A percentile compares a stretch with the other conserved stretches of the same genome.
These are phyloP conservation scores for Trachelipus rathkii DNA, from an alignment of 1,140 invertebrate species.

Conservation along the genomic window DNA sequence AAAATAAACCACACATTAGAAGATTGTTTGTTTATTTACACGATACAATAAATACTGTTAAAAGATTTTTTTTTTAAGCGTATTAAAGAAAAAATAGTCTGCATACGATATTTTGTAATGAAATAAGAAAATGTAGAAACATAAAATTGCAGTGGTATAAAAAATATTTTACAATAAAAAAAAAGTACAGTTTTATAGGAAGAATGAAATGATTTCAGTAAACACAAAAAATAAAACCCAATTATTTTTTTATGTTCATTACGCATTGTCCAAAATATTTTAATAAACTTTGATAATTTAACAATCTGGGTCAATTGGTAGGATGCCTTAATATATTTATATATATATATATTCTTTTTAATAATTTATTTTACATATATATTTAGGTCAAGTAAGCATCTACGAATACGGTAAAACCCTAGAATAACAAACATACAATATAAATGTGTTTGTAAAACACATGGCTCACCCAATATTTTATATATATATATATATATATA, in stretches of 20 bases:
- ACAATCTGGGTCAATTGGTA: not conserved
- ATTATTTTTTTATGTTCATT: too few relatives aligned
- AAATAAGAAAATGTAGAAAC: not conserved
- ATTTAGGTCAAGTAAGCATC: not conserved
- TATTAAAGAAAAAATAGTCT: not conserved
- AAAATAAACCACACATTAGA: not conserved
- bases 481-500: not conserved
- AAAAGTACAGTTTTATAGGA: not conserved
- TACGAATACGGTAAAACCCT: not conserved
- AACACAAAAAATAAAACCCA: not conserved
- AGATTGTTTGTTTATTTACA: not conserved
- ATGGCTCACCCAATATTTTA: not conserved
- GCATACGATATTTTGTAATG: not conserved
- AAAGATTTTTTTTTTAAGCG: not conserved
- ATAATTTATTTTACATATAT: not conserved
- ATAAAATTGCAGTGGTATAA: not conserved
- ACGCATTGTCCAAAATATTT: not conserved
- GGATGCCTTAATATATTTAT: slow-evolving; percentile 8
- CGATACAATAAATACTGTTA: slow-evolving; percentile 13
- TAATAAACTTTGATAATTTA: not conserved
- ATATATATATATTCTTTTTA: not conserved
- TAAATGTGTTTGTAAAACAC: not conserved
- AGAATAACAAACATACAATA: slow-evolving; percentile 8
- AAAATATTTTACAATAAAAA: not conserved
- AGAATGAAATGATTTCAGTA: not conserved